Conservation (phyloP, 1,140 invertebrate genomes). For the Globodera ellingtonae region DNA sequence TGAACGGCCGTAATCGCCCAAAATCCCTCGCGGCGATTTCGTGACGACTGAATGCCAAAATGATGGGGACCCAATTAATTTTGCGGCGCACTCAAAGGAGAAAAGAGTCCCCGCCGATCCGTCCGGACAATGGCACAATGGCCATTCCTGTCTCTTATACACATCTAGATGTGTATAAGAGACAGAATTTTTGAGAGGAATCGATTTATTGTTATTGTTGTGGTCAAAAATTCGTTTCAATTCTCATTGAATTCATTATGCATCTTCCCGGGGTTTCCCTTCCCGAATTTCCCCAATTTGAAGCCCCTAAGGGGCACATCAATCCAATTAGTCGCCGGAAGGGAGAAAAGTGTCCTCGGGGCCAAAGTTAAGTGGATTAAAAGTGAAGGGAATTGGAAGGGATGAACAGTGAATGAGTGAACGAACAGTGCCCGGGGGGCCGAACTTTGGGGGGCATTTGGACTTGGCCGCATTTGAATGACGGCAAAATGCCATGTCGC, state of each 20-base stretch:
- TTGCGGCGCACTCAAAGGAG: background rate
- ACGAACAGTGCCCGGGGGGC: background rate
- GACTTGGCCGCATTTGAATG: background rate
- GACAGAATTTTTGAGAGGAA: background rate
- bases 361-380: slow-evolving; percentile 10
- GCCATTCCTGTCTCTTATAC: too few species aligned
- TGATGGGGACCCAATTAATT: slow-evolving; percentile 1
- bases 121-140: background rate
- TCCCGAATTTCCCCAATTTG: background rate
- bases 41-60: slow-evolving; percentile 1
- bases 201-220: slow-evolving; percentile 6
- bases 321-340: slow-evolving; percentile 10
- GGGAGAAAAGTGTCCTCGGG: background rate
- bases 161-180: too few species aligned
- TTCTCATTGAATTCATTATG: background rate
- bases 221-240: background rate
- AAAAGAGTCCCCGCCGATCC: background rate
- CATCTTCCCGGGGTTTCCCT: background rate
- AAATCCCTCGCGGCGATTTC: background rate
- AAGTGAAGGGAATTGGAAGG: slow-evolving; percentile 7
- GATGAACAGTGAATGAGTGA: background rate
- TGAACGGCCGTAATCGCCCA: too few species aligned
- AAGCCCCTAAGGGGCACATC: background rate
- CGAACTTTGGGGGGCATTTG: background rate
- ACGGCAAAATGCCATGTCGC: too few species aligned